These are phyloP conservation scores for Loripinus fragilis DNA, from an alignment of 2,888 invertebrate species.

Conservation along the genomic window DNA sequence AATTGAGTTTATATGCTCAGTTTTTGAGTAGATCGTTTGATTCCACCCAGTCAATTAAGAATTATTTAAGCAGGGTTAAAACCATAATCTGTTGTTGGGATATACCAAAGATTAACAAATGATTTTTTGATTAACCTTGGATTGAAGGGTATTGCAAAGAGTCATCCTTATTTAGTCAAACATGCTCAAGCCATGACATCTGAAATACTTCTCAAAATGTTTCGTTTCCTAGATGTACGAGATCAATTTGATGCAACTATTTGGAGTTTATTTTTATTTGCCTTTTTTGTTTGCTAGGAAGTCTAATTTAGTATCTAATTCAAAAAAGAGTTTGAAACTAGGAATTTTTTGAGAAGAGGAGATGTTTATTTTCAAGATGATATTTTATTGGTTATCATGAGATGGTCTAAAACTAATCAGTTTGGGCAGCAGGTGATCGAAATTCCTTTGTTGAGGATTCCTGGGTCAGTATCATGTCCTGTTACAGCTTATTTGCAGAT, in stretches of 20 bases:
- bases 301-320: neutral
- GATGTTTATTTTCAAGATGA: neutral
- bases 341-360: neutral
- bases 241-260: neutral
- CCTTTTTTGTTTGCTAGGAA: constrained; percentile 3
- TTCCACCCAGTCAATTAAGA: constrained; percentile 18
- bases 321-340: neutral
- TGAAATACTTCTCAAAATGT: neutral
- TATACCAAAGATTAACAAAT: neutral
- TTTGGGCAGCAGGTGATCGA: neutral
- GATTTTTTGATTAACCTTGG: neutral
- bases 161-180: neutral
- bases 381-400: neutral
- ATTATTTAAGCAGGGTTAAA: constrained; percentile 22
- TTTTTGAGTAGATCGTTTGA: constrained; percentile 24
- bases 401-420: constrained; percentile 3
- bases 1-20: constrained; percentile 18
- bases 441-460: neutral
- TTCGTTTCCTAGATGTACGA: neutral
- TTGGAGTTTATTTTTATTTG: constrained; percentile 7
- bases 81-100: neutral
- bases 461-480: neutral
- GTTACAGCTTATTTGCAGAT: neutral
- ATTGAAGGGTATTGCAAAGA: neutral
- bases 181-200: neutral